Evolutionary conservation across 92 coral and sea anemone species (phyloP), one percentile per base, ranked within the genome.

Genomic region (Porites rus): DNA sequence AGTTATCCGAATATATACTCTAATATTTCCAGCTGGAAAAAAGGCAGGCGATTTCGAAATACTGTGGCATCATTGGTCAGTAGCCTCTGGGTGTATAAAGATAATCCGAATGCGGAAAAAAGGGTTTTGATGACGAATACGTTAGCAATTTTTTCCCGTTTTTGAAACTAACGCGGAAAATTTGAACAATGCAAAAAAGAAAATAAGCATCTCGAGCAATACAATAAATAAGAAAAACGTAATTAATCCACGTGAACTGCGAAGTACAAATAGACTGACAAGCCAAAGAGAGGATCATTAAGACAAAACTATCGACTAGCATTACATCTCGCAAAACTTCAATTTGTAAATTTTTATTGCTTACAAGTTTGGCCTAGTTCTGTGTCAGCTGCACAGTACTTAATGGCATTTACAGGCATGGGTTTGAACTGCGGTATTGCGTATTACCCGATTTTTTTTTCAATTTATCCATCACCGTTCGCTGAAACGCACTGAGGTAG

Each of bases 31-130:
- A 10, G 9, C n/a, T 74, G 52, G 53, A 10, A 6, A 6, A 52
- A 7, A 10, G 0, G 62, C 8, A 0, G 10, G 12, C 20, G 31
- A 63, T 53, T 18, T 17, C 16, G 13, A n/a, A 74, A 21, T 22
- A 3, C 28, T 21, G 25, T 58, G 76, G 19, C 71, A 7, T 19
- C 58, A 81, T 81, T 81, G 86, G 86, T 46, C 76, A 69, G 22
- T 54, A 17, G 54, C 8, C 19, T 16, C 46, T 38, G 46, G 25
- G 7, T 69, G n/a, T 13, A 18, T 10, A 51, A 59, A 24, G 38
- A 22, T 38, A 74, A 58, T 31, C 53, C 19, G 86, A 81, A 81
- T 31, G 77, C 86, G 86, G 86, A 81, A 81, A 81, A 79, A 61
- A 66, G 13, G 12, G 52, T 16, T 10, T 16, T 72, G 77, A 81